Base-by-base conservation (phyloP, 2,888 invertebrate genomes). In the Drosophila mayaguana region DNA sequence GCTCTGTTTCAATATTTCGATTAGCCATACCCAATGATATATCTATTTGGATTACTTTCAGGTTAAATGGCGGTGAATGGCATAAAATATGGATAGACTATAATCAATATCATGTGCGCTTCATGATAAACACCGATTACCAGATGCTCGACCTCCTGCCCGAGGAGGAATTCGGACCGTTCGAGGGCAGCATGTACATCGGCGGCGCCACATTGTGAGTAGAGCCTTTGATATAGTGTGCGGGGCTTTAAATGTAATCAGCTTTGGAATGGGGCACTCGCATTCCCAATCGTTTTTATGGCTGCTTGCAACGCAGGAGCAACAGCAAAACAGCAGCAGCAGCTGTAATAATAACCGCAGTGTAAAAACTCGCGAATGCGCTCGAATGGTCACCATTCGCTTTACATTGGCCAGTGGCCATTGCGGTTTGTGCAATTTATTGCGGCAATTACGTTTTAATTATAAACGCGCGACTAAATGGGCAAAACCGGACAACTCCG, bases 41-140 rank as follows among this genome's bases (percentile, higher is more conserved):
- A 53, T 59, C 38, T 18, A 43, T 45, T 22, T 20, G 34, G 46
- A 67, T 73, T 95, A 63, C 28, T 70, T 66, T 96, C 51, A 96
- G 96, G 91, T 94, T 98, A 54, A 98, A 98, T 91, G 96, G 97
- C 57, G 98, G 98, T 1, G 97, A 98, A 92, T 98, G 98, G 98
- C 98, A 98, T 92, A 97, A 98, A 93, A 96, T 98, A 77, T 97
- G 97, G 97, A 97, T 98, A 72, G 98, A 98, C 93, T 97, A 98
- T 92, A 98, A 98, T 93, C 96, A 97, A 91, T 97, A 98, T 92
- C 98, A 98, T 92, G 97, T 98, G 40, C 94, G 98, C 75, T 97
- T 98, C 91, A 97, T 97, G 96, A 96, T 98, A 78, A 98, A 98
- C 91, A 96, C 97, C 40, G 97, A 97, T 90, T 96, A 95, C 89